Evolutionary conservation across 2,113 vertebrate genomes (phyloP), one percentile per base, ranked within the genome.

Genomic region (Myiopsitta monachus): DNA sequence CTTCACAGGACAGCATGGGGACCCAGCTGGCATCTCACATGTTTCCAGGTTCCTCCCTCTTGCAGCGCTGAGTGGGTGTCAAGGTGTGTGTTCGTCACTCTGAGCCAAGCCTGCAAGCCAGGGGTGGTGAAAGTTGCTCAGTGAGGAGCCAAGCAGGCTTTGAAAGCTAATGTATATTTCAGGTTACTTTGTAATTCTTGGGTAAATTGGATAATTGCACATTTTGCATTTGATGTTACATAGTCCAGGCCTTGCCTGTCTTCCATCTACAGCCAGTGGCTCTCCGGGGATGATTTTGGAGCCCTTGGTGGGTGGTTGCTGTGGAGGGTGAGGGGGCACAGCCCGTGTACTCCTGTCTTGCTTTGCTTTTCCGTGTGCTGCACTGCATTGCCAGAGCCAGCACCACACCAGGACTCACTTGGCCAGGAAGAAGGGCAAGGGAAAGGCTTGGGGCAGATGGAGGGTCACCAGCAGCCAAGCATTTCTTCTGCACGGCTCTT

Each of bases 31-130:
- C 62, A 64, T 75, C 36, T 75, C 16, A 1, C 1, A 1, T 5
- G 5, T 64, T 70, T 31, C 49, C 38, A 76, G 28, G 38, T 52
- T 64, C 10, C 55, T 90, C 49, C 75, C 22, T 3, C 24, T 86
- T 21, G 39, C 38, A 33, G 62, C 0, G 0, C 21, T 0, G 2
- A 18, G 6, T 46, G 70, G 39, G 15, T 82, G 43, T 36, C 11
- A 17, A 36, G 47, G 28, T 0, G 0, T 5, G 18, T 16, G 39
- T 30, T 11, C 3, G 21, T 47, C 44, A 2, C 83, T 11, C 10
- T 31, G 54, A 74, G 68, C 47, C 33, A 10, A 66, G 51, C 14
- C 89, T 70, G 63, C 24, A 17, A 80, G 41, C 43, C 64, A 31
- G 69, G 27, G 24, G 28, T 7, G 8, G 33, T 21, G 49, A 51